Evolutionary conservation across 2,797 vertebrate species (phyloP).

Genomic region (Vultur gryphus): DNA sequence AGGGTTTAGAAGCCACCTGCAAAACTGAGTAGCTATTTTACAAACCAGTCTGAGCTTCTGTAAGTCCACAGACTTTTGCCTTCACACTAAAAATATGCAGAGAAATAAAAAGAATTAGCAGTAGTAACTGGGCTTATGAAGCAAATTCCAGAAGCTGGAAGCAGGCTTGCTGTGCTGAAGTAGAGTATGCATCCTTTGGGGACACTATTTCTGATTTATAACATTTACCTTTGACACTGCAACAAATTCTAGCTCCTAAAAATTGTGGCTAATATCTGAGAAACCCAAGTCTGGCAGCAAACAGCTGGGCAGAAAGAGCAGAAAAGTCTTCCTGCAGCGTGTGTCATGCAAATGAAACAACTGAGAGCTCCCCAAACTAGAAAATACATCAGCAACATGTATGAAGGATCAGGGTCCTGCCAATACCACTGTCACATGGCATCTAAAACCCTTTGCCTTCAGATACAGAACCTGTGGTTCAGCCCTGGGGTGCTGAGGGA

Average conservation of each 20-base stretch:
- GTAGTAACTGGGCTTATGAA: not conserved
- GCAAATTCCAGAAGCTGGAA: not conserved
- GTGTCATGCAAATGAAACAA: not conserved
- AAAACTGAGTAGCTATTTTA: not conserved
- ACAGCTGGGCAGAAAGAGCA: not conserved
- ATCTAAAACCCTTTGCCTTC: not conserved
- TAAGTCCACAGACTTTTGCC: not conserved
- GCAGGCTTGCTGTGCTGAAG: not conserved
- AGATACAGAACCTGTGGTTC: not conserved
- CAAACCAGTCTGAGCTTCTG: not conserved
- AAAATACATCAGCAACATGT: not conserved
- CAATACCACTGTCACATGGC: not conserved
- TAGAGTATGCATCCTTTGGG: not conserved
- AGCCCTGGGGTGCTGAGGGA: not conserved
- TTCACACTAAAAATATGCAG: not conserved
- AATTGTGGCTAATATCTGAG: not conserved
- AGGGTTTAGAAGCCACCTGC: not conserved
- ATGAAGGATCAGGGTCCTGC: not conserved
- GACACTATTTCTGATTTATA: not conserved
- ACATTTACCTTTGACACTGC: not conserved
- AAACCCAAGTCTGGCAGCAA: not conserved
- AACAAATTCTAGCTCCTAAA: not conserved
- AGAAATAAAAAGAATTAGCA: not conserved
- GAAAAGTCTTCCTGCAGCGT: not conserved
- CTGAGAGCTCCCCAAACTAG: not conserved